Conservation (phyloP, 2,888 invertebrate genomes). For the Agrotis segetum region DNA sequence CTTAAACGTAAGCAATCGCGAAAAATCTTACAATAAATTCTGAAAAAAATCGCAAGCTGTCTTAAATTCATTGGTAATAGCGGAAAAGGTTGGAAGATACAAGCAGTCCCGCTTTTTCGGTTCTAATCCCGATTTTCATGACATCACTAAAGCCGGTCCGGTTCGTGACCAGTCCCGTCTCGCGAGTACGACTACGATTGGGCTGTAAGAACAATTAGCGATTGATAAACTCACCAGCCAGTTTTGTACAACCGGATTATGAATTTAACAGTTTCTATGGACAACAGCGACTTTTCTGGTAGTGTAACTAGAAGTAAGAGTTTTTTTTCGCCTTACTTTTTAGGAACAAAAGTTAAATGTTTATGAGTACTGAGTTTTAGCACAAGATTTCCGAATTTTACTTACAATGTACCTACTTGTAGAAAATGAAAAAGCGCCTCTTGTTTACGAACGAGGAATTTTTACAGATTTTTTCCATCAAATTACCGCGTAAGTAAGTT, state of each 20-base stretch:
- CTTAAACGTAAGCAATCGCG: not conserved
- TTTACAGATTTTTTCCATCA: too few relatives aligned
- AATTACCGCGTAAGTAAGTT: too few relatives aligned
- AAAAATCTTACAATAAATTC: not conserved
- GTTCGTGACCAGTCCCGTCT: constrained; percentile 58
- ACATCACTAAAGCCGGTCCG: constrained; percentile 37
- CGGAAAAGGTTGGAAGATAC: not conserved
- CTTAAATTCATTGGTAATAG: not conserved
- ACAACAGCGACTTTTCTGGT: not conserved
- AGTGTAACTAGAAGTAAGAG: not conserved
- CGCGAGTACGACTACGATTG: constrained; percentile 37
- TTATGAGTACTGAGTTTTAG: too few relatives aligned
- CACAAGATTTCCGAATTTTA: too few relatives aligned
- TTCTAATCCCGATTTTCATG: constrained; percentile 1
- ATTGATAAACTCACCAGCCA: constrained; percentile 44
- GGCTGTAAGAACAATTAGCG: constrained; percentile 55
- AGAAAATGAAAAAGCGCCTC: too few relatives aligned
- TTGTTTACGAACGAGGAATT: too few relatives aligned
- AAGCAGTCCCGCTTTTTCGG: too few relatives aligned
- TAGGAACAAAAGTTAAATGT: too few relatives aligned
- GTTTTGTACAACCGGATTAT: constrained; percentile 31
- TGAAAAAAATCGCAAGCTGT: not conserved
- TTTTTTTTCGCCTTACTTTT: not conserved
- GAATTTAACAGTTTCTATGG: constrained; percentile 37
- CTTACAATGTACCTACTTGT: too few relatives aligned